These are phyloP conservation scores for Hoplodrina blanda DNA, from an alignment of 2,888 invertebrate genomes.

Conservation along the genomic window DNA sequence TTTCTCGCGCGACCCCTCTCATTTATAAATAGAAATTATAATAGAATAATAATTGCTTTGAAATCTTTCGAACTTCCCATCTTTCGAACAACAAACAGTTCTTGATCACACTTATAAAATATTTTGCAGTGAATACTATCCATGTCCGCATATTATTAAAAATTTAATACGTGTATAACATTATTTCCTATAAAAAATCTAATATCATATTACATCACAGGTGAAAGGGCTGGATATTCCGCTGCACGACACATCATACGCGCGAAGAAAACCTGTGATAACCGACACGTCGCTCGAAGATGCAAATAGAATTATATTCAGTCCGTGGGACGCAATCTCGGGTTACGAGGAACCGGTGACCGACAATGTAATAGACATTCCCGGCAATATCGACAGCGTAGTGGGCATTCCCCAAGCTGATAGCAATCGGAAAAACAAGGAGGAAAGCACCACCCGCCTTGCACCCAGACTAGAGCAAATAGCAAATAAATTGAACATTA, in stretches of 20 bases:
- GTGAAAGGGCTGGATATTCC: slow-evolving; percentile 88
- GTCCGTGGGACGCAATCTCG: slow-evolving; percentile 88
- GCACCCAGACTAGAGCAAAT: slow-evolving; percentile 79
- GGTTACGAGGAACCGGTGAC: slow-evolving; percentile 86
- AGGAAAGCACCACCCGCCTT: slow-evolving; percentile 74
- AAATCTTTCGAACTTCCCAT: slow-evolving; percentile 6
- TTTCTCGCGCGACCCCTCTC: slow-evolving; percentile 13
- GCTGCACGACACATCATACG: slow-evolving; percentile 76
- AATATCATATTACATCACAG: slow-evolving; percentile 65
- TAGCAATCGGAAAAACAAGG: slow-evolving; percentile 81
- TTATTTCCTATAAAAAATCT: slow-evolving; percentile 18
- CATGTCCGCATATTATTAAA: neutral
- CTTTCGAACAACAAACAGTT: slow-evolving; percentile 11
- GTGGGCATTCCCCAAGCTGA: slow-evolving; percentile 72
- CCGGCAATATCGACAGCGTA: slow-evolving; percentile 80
- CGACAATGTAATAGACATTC: slow-evolving; percentile 87
- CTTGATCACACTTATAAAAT: slow-evolving; percentile 3
- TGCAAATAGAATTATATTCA: slow-evolving; percentile 90
- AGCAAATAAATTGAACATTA: slow-evolving; percentile 87
- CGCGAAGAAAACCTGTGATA: slow-evolving; percentile 81
- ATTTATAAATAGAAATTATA: slow-evolving; percentile 36
- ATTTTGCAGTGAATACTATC: neutral
- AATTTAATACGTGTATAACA: neutral
- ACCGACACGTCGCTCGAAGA: slow-evolving; percentile 87
- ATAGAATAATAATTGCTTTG: slow-evolving; percentile 4